Percentiles rank a stretch among this genome's conserved stretches.
phyloP scores from a whole-genome alignment of 2,797 vertebrate genomes.

The Myiothlypis coronata region DNA sequence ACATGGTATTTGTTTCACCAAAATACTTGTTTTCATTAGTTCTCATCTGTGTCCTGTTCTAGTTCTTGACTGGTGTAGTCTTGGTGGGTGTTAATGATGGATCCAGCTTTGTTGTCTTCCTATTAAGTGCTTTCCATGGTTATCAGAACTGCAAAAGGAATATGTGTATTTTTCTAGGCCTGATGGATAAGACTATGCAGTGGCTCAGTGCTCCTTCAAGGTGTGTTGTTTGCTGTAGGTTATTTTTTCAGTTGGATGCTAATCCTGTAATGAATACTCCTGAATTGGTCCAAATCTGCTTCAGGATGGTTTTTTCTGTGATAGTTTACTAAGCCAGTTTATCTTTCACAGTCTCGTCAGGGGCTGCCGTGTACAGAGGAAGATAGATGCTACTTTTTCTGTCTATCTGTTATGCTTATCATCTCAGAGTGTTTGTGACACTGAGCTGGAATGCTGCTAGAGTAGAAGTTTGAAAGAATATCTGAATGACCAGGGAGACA shows the following conservation, averaged over 20 bases:
- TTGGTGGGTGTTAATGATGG: background rate
- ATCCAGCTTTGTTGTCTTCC: background rate
- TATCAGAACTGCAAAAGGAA: background rate
- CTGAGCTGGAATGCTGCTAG: slow-evolving; percentile 25
- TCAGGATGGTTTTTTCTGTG: slow-evolving; percentile 56
- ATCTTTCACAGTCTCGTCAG: background rate
- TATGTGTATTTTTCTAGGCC: background rate
- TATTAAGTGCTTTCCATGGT: background rate
- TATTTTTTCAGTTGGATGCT: slow-evolving; percentile 17
- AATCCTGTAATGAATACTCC: slow-evolving; percentile 1
- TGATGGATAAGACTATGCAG: background rate
- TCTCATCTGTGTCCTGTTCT: background rate
- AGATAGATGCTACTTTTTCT: background rate
- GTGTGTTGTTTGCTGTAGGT: slow-evolving; percentile 26
- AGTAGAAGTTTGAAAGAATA: background rate
- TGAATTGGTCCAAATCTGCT: slow-evolving; percentile 57
- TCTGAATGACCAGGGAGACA: background rate
- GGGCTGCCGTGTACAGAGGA: background rate
- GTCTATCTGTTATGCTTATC: background rate
- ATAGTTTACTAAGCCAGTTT: background rate
- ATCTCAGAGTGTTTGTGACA: slow-evolving; percentile 28
- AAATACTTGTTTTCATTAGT: background rate
- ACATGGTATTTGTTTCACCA: background rate
- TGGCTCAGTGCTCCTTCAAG: background rate
- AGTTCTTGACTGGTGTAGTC: background rate